Evolutionary conservation across 2,113 vertebrate species (phyloP).

Genomic region (Bambusicola thoracicus): DNA sequence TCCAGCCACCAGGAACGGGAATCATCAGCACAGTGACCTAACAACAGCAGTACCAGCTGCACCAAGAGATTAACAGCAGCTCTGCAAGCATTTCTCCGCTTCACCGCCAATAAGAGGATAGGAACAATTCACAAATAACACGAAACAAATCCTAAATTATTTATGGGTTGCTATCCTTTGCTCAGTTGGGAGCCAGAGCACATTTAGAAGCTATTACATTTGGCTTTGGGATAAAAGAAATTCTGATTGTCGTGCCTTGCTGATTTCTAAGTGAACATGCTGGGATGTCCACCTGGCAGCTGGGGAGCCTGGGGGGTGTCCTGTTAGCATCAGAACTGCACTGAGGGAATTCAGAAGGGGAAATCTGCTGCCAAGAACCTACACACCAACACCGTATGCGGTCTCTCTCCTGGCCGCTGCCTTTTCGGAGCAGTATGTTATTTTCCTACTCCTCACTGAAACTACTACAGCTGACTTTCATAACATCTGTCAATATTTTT

Average conservation of each 20-base stretch:
- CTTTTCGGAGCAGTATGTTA: background rate
- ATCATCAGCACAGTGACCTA: background rate
- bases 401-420: background rate
- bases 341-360: background rate
- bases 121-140: background rate
- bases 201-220: background rate
- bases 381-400: fast-evolving
- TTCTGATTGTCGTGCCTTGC: background rate
- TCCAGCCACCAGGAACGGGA: background rate
- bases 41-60: background rate
- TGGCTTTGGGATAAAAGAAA: constrained; percentile 21
- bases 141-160: background rate
- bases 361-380: background rate
- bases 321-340: background rate
- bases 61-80: background rate
- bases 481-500: background rate
- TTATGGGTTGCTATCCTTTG: constrained; percentile 14
- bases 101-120: constrained; percentile 1
- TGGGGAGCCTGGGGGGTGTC: background rate
- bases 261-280: background rate
- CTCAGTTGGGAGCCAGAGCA: constrained; percentile 17
- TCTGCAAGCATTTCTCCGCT: background rate
- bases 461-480: background rate
- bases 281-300: background rate
- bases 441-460: background rate